phyloP scores from a whole-genome alignment of 2,113 vertebrate species.

The Colistium nudipinnis region DNA sequence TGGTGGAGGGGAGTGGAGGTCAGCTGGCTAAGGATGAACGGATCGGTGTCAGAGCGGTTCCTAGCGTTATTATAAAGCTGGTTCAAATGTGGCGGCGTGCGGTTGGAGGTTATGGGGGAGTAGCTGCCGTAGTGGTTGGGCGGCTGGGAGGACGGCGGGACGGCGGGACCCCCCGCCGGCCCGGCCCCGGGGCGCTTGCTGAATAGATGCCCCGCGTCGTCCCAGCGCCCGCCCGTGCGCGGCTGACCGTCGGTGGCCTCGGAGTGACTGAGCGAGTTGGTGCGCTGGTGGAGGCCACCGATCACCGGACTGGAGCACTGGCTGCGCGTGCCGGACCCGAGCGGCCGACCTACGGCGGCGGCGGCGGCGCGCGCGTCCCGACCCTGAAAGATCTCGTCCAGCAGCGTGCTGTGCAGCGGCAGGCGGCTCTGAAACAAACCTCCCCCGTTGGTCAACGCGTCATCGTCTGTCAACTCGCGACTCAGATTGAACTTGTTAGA shows the following conservation, averaged over 20 bases:
- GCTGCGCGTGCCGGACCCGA: conserved; percentile 78
- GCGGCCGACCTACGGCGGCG: conserved; percentile 65
- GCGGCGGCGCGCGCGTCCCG: conserved; percentile 76
- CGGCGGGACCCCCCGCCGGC: conserved; percentile 14
- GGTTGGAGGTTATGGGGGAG: conserved; percentile 77
- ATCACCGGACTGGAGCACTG: conserved; percentile 87
- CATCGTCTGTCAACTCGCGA: conserved; percentile 82
- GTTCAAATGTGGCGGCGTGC: conserved; percentile 61
- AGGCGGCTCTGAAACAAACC: conserved; percentile 72
- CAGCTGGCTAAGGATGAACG: conserved; percentile 89
- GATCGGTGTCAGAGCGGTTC: conserved; percentile 90
- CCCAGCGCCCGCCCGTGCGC: conserved; percentile 44
- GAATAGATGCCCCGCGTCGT: conserved; percentile 70
- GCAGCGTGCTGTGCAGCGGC: conserved; percentile 89
- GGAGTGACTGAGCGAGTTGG: conserved; percentile 82
- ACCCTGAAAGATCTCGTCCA: conserved; percentile 87
- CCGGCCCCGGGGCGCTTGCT: conserved; percentile 47
- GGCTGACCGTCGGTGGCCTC: conserved; percentile 74
- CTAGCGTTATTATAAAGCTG: conserved; percentile 73
- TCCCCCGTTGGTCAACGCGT: conserved; percentile 69
- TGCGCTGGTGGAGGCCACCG: conserved; percentile 82
- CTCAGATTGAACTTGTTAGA: conserved; percentile 76
- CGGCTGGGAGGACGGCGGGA: conserved; percentile 18
- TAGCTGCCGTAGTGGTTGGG: conserved; percentile 69
- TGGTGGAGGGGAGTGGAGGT: conserved; percentile 76